Conservation (phyloP, 1,140 invertebrate genomes). For the Habropoda laboriosa region DNA sequence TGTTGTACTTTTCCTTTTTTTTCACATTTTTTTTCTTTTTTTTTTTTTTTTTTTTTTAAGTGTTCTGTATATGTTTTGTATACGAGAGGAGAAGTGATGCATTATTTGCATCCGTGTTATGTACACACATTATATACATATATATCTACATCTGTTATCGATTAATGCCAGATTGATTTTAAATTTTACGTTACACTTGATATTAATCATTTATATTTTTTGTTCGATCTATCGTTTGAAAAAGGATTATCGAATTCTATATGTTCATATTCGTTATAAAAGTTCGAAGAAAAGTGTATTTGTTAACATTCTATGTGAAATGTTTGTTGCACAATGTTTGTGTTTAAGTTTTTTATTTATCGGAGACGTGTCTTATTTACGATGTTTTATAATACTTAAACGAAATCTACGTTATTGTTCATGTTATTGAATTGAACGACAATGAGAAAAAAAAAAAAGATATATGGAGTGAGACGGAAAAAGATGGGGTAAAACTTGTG, state of each 20-base stretch:
- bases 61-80: background rate
- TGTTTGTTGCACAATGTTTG: constrained; percentile 28
- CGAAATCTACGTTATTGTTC: constrained; percentile 2
- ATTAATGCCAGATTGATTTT: background rate
- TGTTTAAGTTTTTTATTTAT: constrained; percentile 10
- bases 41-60: background rate
- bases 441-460: background rate
- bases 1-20: constrained; percentile 1
- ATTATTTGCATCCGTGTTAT: background rate
- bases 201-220: background rate
- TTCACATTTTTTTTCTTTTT: background rate
- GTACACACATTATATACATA: background rate
- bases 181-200: background rate
- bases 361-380: background rate
- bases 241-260: background rate
- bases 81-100: background rate
- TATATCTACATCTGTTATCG: background rate
- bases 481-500: background rate
- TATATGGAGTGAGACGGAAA: background rate
- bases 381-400: constrained; percentile 14
- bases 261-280: background rate
- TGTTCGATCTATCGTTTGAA: background rate
- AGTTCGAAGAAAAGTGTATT: background rate
- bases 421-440: background rate
- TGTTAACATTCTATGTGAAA: constrained; percentile 5